A percentile compares a stretch with the other conserved stretches of the same genome.
phyloP scores from a whole-genome alignment of 2,888 invertebrate genomes.

The Tinea semifulvella region DNA sequence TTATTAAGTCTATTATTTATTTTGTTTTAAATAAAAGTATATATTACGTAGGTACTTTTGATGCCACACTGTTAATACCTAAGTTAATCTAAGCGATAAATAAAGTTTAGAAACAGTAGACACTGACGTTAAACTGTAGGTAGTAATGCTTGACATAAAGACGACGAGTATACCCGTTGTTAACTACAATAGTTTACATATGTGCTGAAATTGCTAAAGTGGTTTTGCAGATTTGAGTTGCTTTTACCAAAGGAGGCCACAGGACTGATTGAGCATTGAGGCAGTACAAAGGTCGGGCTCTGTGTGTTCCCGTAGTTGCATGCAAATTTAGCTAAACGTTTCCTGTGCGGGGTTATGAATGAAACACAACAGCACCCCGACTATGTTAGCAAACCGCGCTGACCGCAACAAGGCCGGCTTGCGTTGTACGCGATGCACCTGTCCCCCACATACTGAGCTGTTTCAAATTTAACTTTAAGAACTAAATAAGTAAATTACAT shows the following conservation, averaged over 20 bases:
- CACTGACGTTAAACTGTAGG: too few species aligned
- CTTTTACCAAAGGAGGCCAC: background rate
- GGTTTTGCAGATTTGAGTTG: background rate
- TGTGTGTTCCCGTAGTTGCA: conserved; percentile 11
- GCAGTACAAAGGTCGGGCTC: conserved; percentile 7
- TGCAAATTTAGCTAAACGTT: conserved; percentile 34
- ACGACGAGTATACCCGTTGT: too few species aligned
- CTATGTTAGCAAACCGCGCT: conserved; percentile 36
- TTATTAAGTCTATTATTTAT: too few species aligned
- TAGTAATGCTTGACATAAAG: too few species aligned
- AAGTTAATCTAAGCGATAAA: too few species aligned
- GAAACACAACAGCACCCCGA: conserved; percentile 23
- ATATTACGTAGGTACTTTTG: too few species aligned
- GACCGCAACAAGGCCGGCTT: conserved; percentile 32
- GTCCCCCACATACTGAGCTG: background rate
- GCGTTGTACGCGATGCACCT: conserved; percentile 8
- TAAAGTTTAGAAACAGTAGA: too few species aligned
- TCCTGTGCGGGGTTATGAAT: conserved; percentile 37
- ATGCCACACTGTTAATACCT: too few species aligned
- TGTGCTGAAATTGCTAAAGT: background rate
- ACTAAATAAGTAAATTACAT: too few species aligned
- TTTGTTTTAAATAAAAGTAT: too few species aligned
- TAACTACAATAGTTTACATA: too few species aligned
- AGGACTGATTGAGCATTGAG: conserved; percentile 12
- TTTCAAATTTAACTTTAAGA: too few species aligned